Evolutionary conservation across 2,888 invertebrate species (phyloP).

Genomic region (Octonoba sinensis): DNA sequence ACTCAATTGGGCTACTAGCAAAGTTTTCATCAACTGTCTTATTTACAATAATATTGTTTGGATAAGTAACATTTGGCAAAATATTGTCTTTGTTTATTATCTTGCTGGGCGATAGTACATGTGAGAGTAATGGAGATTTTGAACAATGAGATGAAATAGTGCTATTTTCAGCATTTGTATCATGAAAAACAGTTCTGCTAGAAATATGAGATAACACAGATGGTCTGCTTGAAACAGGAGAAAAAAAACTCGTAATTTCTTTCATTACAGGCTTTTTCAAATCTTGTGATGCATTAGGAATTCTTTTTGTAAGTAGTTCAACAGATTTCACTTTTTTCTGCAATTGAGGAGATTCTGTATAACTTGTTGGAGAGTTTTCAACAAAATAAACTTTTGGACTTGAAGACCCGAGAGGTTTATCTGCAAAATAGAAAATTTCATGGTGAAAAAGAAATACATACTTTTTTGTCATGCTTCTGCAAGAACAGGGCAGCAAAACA

Average conservation of each 20-base stretch:
- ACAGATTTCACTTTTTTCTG: no score
- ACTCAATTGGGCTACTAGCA: neutral
- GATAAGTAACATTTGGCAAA: no score
- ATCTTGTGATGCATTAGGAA: neutral
- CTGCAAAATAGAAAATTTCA: no score
- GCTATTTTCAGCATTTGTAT: neutral
- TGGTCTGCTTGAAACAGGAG: neutral
- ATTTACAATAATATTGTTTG: no score
- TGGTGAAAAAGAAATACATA: no score
- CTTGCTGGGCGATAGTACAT: constrained; percentile 15
- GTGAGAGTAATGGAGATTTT: neutral
- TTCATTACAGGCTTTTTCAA: neutral
- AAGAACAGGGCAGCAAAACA: no score
- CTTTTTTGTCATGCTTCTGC: no score
- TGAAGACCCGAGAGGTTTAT: no score
- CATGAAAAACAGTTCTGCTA: neutral
- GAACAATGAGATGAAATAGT: neutral
- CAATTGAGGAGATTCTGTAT: no score
- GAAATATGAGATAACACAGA: neutral
- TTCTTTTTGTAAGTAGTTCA: no score
- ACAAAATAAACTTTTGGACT: no score
- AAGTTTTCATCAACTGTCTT: neutral
- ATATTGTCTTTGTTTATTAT: neutral
- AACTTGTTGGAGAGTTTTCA: no score
- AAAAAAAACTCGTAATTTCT: constrained; percentile 26